These are phyloP conservation scores for Lophochroa leadbeateri DNA, from an alignment of 2,113 vertebrate species.

Conservation along the genomic window DNA sequence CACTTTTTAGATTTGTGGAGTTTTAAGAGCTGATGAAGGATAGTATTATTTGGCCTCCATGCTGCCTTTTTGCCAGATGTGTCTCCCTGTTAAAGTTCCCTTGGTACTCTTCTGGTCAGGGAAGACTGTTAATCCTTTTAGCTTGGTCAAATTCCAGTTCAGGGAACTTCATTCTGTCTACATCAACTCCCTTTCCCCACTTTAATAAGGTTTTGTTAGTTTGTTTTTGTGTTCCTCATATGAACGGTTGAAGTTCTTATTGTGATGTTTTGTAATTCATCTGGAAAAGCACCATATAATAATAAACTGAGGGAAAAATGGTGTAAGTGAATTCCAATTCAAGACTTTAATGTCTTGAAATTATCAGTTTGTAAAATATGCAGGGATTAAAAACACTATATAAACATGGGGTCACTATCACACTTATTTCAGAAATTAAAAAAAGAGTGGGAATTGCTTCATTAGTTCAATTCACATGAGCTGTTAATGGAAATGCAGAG, in stretches of 20 bases:
- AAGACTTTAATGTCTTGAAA: not conserved
- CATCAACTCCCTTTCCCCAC: not conserved
- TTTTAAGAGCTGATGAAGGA: slow-evolving; percentile 47
- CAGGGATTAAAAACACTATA: not conserved
- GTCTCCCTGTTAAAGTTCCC: slow-evolving; percentile 29
- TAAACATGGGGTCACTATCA: not conserved
- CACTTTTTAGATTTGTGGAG: not conserved
- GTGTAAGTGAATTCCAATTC: not conserved
- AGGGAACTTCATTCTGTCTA: not conserved
- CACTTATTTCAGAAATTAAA: not conserved
- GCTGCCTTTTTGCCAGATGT: slow-evolving; percentile 12
- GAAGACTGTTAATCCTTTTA: slow-evolving; percentile 41
- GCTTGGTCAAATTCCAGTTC: slow-evolving; percentile 44
- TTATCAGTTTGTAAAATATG: not conserved
- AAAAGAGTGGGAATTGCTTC: not conserved
- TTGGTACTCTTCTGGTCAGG: slow-evolving; percentile 3
- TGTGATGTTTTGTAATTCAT: not conserved
- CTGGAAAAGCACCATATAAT: not conserved
- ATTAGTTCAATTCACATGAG: not conserved
- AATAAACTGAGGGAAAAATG: not conserved
- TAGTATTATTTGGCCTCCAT: not conserved
- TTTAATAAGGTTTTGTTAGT: not conserved
- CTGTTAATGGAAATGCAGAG: not conserved
- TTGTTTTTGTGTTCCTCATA: not conserved
- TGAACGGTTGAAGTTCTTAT: not conserved